A percentile compares a stretch with the other conserved stretches of the same genome.
These are phyloP conservation scores for Oncorhynchus nerka DNA, from an alignment of 2,113 vertebrate genomes.

Conservation along the genomic window DNA sequence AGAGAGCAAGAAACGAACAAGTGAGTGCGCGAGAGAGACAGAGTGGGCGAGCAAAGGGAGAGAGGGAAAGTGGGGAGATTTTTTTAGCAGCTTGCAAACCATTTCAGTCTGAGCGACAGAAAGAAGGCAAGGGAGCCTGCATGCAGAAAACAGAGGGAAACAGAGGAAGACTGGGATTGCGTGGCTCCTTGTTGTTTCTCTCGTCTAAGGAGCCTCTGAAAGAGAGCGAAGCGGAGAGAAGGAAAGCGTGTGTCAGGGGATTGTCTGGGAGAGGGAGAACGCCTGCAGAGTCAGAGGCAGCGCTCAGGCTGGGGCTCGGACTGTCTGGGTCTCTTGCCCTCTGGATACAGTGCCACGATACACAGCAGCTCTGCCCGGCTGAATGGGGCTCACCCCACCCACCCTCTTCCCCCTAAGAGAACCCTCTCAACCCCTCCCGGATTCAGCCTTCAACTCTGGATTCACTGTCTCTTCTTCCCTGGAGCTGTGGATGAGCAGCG, in stretches of 20 bases:
- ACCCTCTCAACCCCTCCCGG: conserved; percentile 38
- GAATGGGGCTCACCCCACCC: conserved; percentile 49
- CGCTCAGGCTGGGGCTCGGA: conserved; percentile 53
- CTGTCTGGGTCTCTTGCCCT: conserved; percentile 76
- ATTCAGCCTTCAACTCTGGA: conserved; percentile 17
- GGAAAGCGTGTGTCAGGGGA: conserved; percentile 59
- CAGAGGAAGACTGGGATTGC: conserved; percentile 53
- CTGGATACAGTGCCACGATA: conserved; percentile 71
- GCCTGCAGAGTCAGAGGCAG: conserved; percentile 28
- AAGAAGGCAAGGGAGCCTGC: conserved; percentile 38
- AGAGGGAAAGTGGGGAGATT: conserved; percentile 72
- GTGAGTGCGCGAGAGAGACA: conserved; percentile 53
- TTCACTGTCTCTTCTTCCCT: conserved; percentile 39
- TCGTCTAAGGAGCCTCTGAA: conserved; percentile 31
- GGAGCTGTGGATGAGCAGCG: conserved; percentile 50
- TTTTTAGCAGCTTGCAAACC: conserved; percentile 83
- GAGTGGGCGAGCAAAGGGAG: conserved; percentile 40
- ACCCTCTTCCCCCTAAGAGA: conserved; percentile 13
- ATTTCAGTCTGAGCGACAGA: conserved; percentile 71
- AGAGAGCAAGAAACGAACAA: conserved; percentile 25
- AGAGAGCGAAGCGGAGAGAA: conserved; percentile 20
- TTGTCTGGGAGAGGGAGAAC: conserved; percentile 51
- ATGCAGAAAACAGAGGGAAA: conserved; percentile 22
- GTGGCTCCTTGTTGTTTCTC: conserved; percentile 64
- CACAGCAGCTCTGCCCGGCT: conserved; percentile 48